Evolutionary conservation across 2,113 vertebrate genomes (phyloP), one percentile per base, ranked within the genome.

Genomic region (Perca schrenkii): DNA sequence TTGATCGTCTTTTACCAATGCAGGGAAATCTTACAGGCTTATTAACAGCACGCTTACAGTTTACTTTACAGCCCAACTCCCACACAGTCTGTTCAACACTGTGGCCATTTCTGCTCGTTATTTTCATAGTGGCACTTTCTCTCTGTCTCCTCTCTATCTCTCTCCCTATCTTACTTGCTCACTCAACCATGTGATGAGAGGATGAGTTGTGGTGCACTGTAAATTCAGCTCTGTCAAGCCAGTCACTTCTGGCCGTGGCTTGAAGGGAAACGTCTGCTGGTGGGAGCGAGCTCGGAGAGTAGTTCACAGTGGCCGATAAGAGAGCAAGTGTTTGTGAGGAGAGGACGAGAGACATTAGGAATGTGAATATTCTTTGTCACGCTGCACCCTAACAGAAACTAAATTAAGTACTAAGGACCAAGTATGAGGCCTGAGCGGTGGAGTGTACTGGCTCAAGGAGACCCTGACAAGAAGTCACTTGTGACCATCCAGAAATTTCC

Each of bases 181-280:
- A 84, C 70, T 79, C 84, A 80, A 31, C 76, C 86, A 25, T 82
- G 74, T 81, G 80, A 92, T 34, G 67, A 90, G 79, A 74, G 79
- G 79, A 90, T 84, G 77, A 89, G 88, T 87, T 77, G 72, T 62
- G 85, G 66, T 60, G 85, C 62, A 47, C 88, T 80, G 84, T 90
- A 93, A 91, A 93, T 95, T 92, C 77, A 78, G 77, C 67, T 67
- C 83, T 91, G 87, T 86, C 80, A 86, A 84, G 71, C 84, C 75
- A 91, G 79, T 68, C 74, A 84, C 86, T 92, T 93, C 72, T 73
- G 81, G 89, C 80, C 90, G 49, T n/a, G 74, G 70, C 92, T 91
- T 86, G 46, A 82, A 53, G 34, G 71, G 62, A 80, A 90, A 89
- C 89, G 94, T 93, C 89, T 95, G 92, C 76, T 79, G 58, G 72